Base-by-base conservation (phyloP, 2,888 invertebrate species). In the Nasonia oneida region DNA sequence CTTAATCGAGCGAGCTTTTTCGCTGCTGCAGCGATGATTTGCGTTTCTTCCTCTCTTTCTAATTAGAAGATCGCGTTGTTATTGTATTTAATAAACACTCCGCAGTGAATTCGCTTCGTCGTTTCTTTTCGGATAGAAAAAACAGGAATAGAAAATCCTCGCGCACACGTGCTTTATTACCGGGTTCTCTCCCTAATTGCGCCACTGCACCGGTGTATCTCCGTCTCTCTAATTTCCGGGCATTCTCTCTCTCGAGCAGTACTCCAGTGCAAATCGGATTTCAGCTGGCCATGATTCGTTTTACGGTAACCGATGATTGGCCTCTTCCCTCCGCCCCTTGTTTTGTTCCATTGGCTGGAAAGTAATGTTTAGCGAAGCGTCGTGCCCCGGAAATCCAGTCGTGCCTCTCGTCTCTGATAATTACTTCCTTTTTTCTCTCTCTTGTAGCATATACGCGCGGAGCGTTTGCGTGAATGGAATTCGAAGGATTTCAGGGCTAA, bases 271-370 rank as follows among this genome's bases (percentile, higher is more conserved):
- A 76, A 84, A 84, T 84, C 76, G 70, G 70, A 84, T 84, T 84
- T 84, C n/a, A 71, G 73, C 18, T 6, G 47, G 70, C 64, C 70
- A 29, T 18, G 50, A 81, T 76, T 81, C 70, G 80, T 64, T 84
- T 84, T 61, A 67, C 37, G 74, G 15, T 79, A 67, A 84, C 70
- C 77, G 61, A 83, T 53, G 71, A 83, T 83, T 73, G 47, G 47
- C 29, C 74, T n/a, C 67, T 29, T 29, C 5, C 4, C 3, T 37
- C n/a, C 61, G 37, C 15, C 18, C 61, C 8, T n/a, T n/a, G 33
- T 76, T 84, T 75, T 76, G 70, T 81, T 84, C 61, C 47, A 70
- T 57, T 76, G 71, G 57, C 70, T 76, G 75, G 71, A 64, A 76
- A 81, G 76, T 70, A 70, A 57, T 76, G 70, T 53, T 71, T 50